Base-by-base conservation (phyloP, 2,797 vertebrate genomes). In the Catamblyrhynchus diadema region DNA sequence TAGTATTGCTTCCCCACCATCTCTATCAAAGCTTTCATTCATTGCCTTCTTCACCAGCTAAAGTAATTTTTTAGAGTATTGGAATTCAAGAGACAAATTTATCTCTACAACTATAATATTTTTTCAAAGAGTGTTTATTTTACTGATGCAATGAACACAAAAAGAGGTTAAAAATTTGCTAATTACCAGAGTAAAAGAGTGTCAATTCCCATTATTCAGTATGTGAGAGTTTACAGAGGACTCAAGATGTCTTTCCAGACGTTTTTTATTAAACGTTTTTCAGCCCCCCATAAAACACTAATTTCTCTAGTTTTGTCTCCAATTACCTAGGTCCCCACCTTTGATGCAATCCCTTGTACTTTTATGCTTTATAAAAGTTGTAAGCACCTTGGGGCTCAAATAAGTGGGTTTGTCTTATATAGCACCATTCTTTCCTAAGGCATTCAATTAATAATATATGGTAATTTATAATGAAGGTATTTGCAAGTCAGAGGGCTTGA, bases 341-440 rank as follows among this genome's bases (percentile, higher is more conserved):
- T 67, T 73, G 15, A 47, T 30, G 12, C 39, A 88, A 53, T 81
- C 5, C 14, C 25, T 62, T 69, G 12, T 62, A 78, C 33, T 87
- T 87, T 81, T 71, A 48, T 71, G 24, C 5, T 56, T 93, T 92
- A 69, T 71, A 94, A 92, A 93, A 94, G 61, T 81, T 94, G 24
- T 74, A 86, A 57, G 50, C 61, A 61, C 42, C 57, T 61, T 81
- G 61, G 39, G 51, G 65, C 30, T 53, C 37, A 91, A 87, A 41
- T 41, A 91, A 78, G 60, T 83, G 39, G 32, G 33, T 94, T 81
- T 93, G 35, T 87, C 85, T 83, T 83, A 10, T 81, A 61, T 74
- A 90, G 33, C 14, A 83, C 53, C n/a, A 48, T 65, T 87, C 27
- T 94, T 83, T 91, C 91, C 79, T 48, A 32, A 83, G 61, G 75